Conservation (phyloP, 2,888 invertebrate genomes). For the Tyria jacobaeae region DNA sequence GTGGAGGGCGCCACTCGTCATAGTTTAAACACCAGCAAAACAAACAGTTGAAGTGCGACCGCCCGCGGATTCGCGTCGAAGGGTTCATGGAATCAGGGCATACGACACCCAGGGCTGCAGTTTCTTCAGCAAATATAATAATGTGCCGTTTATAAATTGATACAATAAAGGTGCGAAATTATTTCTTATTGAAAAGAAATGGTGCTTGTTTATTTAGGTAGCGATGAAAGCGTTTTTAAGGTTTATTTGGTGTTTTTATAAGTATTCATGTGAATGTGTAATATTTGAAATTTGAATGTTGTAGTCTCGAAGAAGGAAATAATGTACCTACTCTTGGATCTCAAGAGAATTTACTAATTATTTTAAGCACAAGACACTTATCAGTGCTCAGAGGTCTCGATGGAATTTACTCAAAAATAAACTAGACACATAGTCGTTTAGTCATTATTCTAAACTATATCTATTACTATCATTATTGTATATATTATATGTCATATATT, state of each 20-base stretch:
- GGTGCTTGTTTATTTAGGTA: constrained; percentile 14
- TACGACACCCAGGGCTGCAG: constrained; percentile 49
- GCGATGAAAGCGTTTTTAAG: background rate
- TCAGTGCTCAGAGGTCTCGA: too few relatives aligned
- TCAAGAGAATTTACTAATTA: too few relatives aligned
- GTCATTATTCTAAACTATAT: too few relatives aligned
- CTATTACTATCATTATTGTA: too few relatives aligned
- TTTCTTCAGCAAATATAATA: constrained; percentile 51
- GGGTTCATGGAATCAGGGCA: constrained; percentile 60
- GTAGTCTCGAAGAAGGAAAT: too few relatives aligned
- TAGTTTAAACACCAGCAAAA: constrained; percentile 71
- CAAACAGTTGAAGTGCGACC: constrained; percentile 70
- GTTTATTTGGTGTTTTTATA: constrained; percentile 4
- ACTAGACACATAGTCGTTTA: too few relatives aligned
- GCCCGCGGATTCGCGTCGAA: constrained; percentile 75
- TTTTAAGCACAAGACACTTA: too few relatives aligned
- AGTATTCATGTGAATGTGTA: background rate
- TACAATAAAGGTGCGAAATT: constrained; percentile 19
- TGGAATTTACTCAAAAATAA: too few relatives aligned
- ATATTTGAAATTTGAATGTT: background rate
- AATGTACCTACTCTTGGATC: too few relatives aligned
- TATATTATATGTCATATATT: too few relatives aligned
- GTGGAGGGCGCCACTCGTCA: constrained; percentile 49
- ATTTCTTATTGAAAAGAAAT: constrained; percentile 17
- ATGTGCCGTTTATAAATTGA: constrained; percentile 40